These are phyloP conservation scores for Helicoverpa zea DNA, from an alignment of 1,140 invertebrate genomes.

Conservation along the genomic window DNA sequence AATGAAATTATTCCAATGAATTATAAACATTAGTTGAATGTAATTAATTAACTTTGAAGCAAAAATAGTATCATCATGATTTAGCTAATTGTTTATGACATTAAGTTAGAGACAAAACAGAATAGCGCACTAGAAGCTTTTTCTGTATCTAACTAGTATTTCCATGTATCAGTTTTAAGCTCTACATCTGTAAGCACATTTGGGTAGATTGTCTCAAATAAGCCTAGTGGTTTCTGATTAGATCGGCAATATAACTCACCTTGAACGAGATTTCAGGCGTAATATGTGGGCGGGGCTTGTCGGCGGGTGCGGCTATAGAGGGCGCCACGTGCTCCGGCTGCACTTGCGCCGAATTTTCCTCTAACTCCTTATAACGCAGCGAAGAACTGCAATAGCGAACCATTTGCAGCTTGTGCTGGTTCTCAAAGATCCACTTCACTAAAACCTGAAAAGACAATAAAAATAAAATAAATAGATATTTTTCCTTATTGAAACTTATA, in stretches of 20 bases:
- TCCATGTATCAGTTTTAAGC: too few relatives aligned
- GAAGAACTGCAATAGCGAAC: slow-evolving; percentile 83
- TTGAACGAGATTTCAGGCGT: slow-evolving; percentile 79
- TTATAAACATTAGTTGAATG: slow-evolving; percentile 22
- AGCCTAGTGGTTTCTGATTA: not conserved
- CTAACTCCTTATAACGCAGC: slow-evolving; percentile 80
- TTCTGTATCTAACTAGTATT: not conserved
- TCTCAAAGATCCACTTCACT: slow-evolving; percentile 87
- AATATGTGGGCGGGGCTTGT: slow-evolving; percentile 66
- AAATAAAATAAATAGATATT: slow-evolving; percentile 37
- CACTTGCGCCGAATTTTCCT: slow-evolving; percentile 67
- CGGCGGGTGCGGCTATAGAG: slow-evolving; percentile 50
- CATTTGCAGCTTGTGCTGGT: slow-evolving; percentile 88
- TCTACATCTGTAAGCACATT: too few relatives aligned
- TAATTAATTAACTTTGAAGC: not conserved
- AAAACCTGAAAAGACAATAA: slow-evolving; percentile 73
- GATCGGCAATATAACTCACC: slow-evolving; percentile 58
- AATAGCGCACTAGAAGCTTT: not conserved
- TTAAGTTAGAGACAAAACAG: not conserved
- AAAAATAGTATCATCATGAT: slow-evolving; percentile 12
- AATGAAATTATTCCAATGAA: slow-evolving; percentile 37
- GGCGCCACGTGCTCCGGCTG: slow-evolving; percentile 58
- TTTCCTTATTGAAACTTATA: not conserved
- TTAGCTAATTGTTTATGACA: slow-evolving; percentile 4
- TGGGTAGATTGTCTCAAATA: too few relatives aligned